Evolutionary conservation across 2,888 invertebrate species (phyloP).

Genomic region (Euphydryas editha): DNA sequence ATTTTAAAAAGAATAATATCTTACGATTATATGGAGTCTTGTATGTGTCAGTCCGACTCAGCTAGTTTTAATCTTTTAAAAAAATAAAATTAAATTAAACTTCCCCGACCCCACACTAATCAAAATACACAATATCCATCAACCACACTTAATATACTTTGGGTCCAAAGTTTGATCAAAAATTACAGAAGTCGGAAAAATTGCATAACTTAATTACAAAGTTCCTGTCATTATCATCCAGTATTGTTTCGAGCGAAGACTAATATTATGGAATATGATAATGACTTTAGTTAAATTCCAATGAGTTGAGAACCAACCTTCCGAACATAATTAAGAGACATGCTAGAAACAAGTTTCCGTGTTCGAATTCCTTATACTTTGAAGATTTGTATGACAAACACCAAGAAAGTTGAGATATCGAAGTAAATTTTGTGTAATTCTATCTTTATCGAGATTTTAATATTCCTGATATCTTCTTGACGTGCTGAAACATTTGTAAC

Average conservation of each 20-base stretch:
- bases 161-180: neutral
- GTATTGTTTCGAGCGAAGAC: constrained; percentile 18
- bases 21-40: no score
- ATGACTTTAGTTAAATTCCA: constrained; percentile 28
- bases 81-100: no score
- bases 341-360: constrained; percentile 24
- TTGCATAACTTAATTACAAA: constrained; percentile 26
- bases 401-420: neutral
- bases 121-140: neutral
- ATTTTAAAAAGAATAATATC: no score
- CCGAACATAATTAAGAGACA: constrained; percentile 23
- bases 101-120: neutral
- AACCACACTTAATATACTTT: neutral
- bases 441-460: constrained; percentile 2
- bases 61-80: no score
- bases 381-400: constrained; percentile 4
- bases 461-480: neutral
- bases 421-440: neutral
- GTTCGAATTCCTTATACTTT: constrained; percentile 19
- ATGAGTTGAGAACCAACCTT: constrained; percentile 21
- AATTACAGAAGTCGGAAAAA: constrained; percentile 20
- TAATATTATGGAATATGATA: constrained; percentile 27
- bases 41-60: no score
- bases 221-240: constrained; percentile 27
- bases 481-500: no score